Percentiles rank a stretch among this genome's conserved stretches.
phyloP scores from a whole-genome alignment of 2,888 invertebrate genomes.

The Taphrorychus bicolor region DNA sequence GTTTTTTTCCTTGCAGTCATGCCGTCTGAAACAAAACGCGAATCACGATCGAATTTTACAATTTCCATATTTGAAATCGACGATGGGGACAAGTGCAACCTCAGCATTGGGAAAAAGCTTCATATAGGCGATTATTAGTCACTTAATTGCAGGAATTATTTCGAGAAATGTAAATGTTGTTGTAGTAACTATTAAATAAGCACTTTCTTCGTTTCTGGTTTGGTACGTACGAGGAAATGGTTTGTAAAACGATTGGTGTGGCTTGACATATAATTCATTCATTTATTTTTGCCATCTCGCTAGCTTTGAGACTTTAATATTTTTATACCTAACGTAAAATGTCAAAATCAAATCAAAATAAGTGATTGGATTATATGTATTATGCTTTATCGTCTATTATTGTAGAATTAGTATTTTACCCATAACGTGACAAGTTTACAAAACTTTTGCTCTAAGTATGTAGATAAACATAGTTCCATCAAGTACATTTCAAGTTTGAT shows the following conservation, averaged over 20 bases:
- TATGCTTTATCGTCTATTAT: no score
- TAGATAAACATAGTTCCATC: no score
- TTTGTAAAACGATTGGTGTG: not conserved
- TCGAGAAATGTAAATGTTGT: slow-evolving; percentile 5
- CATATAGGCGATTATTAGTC: slow-evolving; percentile 13
- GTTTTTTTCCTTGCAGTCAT: not conserved
- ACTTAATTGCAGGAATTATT: slow-evolving; percentile 13
- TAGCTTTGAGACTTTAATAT: no score
- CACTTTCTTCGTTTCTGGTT: slow-evolving; percentile 2
- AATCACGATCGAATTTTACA: not conserved
- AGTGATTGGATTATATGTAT: no score
- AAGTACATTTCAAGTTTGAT: no score
- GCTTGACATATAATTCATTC: no score
- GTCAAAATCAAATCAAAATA: no score
- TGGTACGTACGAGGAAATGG: not conserved
- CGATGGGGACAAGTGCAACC: not conserved
- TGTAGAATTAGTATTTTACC: no score
- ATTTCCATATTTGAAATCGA: not conserved
- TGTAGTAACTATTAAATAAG: slow-evolving; percentile 2
- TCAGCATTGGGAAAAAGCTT: slow-evolving; percentile 6
- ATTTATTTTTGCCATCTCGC: no score
- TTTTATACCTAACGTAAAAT: no score
- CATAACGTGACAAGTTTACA: no score
- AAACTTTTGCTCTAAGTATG: no score
- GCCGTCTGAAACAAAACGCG: not conserved